Evolutionary conservation across 92 coral and sea anemone genomes (phyloP).

Genomic region (Paramuricea clavata): DNA sequence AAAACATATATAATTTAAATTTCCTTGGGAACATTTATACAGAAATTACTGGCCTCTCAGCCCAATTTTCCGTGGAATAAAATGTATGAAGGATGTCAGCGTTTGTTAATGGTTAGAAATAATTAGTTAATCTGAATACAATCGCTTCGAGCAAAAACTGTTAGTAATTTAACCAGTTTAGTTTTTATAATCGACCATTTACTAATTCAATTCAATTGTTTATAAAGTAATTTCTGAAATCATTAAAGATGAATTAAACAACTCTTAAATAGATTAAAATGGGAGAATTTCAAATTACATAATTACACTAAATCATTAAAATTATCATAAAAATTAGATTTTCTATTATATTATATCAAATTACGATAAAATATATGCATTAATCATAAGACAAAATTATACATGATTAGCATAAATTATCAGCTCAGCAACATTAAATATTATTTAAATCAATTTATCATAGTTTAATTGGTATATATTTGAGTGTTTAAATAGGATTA

Average conservation of each 20-base stretch:
- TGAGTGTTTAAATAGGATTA: constrained; percentile 47
- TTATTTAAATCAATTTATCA: constrained; percentile 16
- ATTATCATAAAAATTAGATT: too few relatives aligned
- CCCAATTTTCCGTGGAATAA: neutral
- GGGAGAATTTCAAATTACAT: too few relatives aligned
- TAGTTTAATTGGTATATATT: neutral
- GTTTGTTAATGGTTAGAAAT: neutral
- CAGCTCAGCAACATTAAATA: neutral
- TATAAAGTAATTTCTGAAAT: neutral
- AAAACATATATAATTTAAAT: neutral
- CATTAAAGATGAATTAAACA: too few relatives aligned
- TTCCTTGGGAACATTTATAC: neutral
- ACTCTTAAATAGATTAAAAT: too few relatives aligned
- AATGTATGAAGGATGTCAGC: neutral
- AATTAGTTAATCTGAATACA: neutral
- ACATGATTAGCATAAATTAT: neutral
- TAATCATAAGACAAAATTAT: neutral
- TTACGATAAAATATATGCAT: neutral
- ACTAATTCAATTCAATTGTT: neutral
- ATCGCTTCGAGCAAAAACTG: neutral
- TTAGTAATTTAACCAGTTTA: neutral
- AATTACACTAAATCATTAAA: too few relatives aligned
- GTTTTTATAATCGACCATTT: neutral
- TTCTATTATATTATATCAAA: neutral
- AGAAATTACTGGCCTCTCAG: neutral